Evolutionary conservation across 2,113 vertebrate species (phyloP), one percentile per base, ranked within the genome.

Genomic region (Nestor notabilis): DNA sequence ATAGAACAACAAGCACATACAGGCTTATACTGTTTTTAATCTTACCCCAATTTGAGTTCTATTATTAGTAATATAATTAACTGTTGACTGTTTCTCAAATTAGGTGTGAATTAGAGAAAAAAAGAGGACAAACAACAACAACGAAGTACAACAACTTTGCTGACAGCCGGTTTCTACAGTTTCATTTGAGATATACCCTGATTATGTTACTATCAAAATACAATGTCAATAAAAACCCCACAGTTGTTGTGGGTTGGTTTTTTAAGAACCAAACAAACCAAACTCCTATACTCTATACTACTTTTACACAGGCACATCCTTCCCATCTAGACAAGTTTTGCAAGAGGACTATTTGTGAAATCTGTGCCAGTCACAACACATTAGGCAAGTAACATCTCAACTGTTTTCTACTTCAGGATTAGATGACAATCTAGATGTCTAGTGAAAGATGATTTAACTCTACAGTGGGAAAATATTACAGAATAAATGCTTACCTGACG

Each of bases 401-500:
- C 3, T 46, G 16, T 8, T 31, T 55, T 46, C 31, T 50, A 4
- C 65, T 33, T 33, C 5, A 52, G 13, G 18, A 50, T 47, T 11
- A 6, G 7, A 21, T 11, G 17, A 39, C 46, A n/a, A 16, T 14
- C 39, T 44, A 5, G 5, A 7, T 0, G 1, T 5, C 19, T 4
- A 41, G 23, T 7, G n/a, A 35, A 6, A 53, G 31, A 37, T 2
- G 0, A 13, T 15, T 23, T 41, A 8, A 35, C 55, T 17, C 1
- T 3, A 13, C 14, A 49, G 17, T 3, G 2, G 20, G 41, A 53
- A 55, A 81, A 70, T 9, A 44, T 4, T 18, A n/a, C 17, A 41
- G n/a, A 85, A 27, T 2, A 25, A 94, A 61, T 18, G 43, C 74
- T 97, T 90, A 99, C 99, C 99, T 99, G 98, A 44, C 98, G 97